Percentiles rank a stretch among this genome's conserved stretches.
These are phyloP conservation scores for Gymnothorax reevesii DNA, from an alignment of 2,797 vertebrate genomes.

Conservation along the genomic window DNA sequence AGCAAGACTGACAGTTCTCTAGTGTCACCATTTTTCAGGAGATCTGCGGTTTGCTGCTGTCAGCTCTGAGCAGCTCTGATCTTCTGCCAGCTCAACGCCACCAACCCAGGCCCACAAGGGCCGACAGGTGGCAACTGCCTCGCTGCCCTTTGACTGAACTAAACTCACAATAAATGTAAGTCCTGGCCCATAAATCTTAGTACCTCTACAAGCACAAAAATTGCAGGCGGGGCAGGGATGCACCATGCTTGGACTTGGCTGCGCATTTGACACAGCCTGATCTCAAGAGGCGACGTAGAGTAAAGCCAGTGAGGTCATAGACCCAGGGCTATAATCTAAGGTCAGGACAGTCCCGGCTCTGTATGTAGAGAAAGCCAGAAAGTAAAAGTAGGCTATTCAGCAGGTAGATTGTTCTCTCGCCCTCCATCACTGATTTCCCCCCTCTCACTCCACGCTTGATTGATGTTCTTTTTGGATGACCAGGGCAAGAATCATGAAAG, in stretches of 20 bases:
- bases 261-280: neutral
- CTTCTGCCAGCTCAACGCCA: neutral
- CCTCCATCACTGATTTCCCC: neutral
- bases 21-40: neutral
- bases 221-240: neutral
- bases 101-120: neutral
- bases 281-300: neutral
- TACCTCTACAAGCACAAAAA: neutral
- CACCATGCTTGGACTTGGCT: neutral
- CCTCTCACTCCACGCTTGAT: neutral
- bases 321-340: neutral
- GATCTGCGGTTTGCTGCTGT: neutral
- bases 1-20: neutral
- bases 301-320: neutral
- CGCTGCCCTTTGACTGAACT: neutral
- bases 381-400: conserved; percentile 8
- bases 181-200: conserved; percentile 3
- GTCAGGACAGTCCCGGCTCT: neutral
- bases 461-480: conserved; percentile 7
- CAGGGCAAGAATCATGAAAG: neutral
- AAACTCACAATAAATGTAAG: neutral
- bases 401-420: neutral
- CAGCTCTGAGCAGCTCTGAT: conserved; percentile 1
- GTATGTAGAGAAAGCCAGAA: neutral
- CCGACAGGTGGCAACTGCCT: conserved; percentile 5